Conservation (phyloP, 2,888 invertebrate species). For the Polietes domitor region DNA sequence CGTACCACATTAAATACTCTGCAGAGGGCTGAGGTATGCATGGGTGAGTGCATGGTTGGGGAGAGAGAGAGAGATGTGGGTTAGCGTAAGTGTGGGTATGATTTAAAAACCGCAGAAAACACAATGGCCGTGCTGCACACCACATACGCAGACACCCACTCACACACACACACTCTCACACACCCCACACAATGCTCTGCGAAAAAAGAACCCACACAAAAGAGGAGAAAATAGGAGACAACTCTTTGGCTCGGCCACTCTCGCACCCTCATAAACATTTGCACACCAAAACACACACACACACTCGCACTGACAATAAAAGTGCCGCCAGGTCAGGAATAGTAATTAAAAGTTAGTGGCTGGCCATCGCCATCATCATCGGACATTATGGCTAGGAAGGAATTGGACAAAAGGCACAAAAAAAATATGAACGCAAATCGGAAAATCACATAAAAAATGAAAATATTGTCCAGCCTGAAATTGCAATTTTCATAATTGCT, state of each 20-base stretch:
- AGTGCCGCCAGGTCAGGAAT: conserved; percentile 59
- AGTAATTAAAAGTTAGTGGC: conserved; percentile 67
- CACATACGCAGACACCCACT: background rate
- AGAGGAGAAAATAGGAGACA: conserved; percentile 59
- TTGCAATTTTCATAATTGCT: background rate
- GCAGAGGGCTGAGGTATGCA: background rate
- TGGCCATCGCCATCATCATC: conserved; percentile 53
- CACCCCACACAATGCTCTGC: conserved; percentile 18
- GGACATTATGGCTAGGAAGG: conserved; percentile 47
- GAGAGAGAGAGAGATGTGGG: background rate
- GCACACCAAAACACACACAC: conserved; percentile 6
- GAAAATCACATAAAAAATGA: conserved; percentile 14
- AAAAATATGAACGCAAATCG: conserved; percentile 62
- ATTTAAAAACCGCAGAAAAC: conserved; percentile 64
- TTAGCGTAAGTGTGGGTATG: conserved; percentile 42
- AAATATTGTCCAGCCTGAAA: background rate
- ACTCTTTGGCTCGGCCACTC: background rate
- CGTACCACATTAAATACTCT: background rate
- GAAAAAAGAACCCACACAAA: background rate
- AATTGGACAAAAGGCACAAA: conserved; percentile 73
- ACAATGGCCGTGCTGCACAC: conserved; percentile 58
- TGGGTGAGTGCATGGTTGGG: background rate
- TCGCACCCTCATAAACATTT: too few species aligned
- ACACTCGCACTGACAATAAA: conserved; percentile 33
- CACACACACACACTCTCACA: conserved; percentile 25